A percentile compares a stretch with the other conserved stretches of the same genome.
Conservation (phyloP, 2,888 invertebrate genomes). For the Sarcophaga variegata region DNA sequence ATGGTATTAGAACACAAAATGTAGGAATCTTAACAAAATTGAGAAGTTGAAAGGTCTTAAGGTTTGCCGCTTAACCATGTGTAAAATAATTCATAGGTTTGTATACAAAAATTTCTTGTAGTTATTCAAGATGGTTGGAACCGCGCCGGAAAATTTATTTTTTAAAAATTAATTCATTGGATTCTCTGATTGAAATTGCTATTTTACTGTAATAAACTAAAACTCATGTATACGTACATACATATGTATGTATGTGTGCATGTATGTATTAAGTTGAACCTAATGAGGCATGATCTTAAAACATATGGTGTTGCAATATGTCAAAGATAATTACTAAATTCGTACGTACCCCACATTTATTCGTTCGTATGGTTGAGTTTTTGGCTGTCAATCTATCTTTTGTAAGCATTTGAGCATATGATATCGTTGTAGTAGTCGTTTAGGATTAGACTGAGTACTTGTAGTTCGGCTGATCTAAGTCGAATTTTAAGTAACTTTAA, state of each 20-base stretch:
- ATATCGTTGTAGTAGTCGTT: neutral
- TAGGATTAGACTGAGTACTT: neutral
- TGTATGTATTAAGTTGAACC: slow-evolving; percentile 39
- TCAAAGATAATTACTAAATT: slow-evolving; percentile 39
- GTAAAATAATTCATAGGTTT: no score
- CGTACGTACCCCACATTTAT: neutral
- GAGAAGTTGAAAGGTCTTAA: no score
- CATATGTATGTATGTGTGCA: neutral
- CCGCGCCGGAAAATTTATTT: neutral
- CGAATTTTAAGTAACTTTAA: slow-evolving; percentile 17
- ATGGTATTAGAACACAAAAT: no score
- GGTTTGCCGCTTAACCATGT: no score
- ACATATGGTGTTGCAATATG: slow-evolving; percentile 50
- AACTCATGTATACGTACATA: no score
- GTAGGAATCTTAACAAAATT: no score
- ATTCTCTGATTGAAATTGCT: neutral
- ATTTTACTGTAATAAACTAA: neutral
- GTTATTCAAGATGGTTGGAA: no score
- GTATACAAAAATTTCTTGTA: no score
- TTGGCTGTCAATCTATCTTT: neutral
- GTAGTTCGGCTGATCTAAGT: slow-evolving; percentile 25
- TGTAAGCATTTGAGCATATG: neutral
- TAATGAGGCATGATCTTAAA: slow-evolving; percentile 58
- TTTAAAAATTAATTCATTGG: neutral
- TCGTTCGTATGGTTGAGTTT: neutral